phyloP scores from a whole-genome alignment of 1,140 invertebrate genomes.

The Adelges cooleyi region DNA sequence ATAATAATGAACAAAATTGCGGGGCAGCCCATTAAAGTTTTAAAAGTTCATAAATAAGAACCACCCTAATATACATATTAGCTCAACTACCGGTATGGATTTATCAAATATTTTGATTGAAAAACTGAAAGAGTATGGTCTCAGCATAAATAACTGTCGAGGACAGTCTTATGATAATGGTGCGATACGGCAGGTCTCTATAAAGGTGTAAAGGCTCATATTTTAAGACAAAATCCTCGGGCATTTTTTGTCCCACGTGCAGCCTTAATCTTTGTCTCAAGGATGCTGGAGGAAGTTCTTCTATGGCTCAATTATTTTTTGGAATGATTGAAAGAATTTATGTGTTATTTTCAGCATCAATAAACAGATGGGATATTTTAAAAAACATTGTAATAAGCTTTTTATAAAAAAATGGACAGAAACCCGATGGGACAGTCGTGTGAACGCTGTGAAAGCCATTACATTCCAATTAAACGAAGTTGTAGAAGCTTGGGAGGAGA shows the following conservation, averaged over 20 bases:
- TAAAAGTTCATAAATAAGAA: too few relatives aligned
- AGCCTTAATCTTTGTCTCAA: not conserved
- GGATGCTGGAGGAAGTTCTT: not conserved
- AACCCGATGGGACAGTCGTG: not conserved
- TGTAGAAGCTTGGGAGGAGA: too few relatives aligned
- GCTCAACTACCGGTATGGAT: not conserved
- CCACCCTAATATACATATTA: too few relatives aligned
- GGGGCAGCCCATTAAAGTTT: too few relatives aligned
- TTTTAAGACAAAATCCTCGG: not conserved
- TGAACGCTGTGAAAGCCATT: not conserved
- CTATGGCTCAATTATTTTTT: not conserved
- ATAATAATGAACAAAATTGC: too few relatives aligned
- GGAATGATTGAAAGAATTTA: not conserved
- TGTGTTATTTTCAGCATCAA: not conserved
- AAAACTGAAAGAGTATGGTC: not conserved
- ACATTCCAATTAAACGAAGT: too few relatives aligned
- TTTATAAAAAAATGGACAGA: conserved; percentile 1
- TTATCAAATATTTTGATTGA: not conserved
- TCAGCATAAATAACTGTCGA: not conserved
- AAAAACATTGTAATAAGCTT: not conserved
- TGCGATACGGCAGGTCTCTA: not conserved
- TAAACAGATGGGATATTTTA: not conserved
- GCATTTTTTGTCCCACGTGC: not conserved
- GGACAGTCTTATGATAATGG: not conserved
- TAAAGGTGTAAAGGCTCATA: not conserved